Percentiles rank a stretch among this genome's conserved stretches.
Conservation (phyloP, 1,140 invertebrate genomes). For the Bradysia coprophila region DNA sequence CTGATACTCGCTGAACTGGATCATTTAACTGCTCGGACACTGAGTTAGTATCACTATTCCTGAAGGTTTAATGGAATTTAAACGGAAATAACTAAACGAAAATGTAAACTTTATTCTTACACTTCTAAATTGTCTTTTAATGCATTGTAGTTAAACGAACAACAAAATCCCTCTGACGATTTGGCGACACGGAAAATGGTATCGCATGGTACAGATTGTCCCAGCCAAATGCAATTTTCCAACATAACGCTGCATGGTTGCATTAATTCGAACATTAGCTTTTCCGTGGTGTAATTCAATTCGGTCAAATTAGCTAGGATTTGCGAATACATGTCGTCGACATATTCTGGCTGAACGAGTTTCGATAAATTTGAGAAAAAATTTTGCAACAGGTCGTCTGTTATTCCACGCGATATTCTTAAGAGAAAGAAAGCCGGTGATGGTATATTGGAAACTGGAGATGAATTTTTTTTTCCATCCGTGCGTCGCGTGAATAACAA, state of each 20-base stretch:
- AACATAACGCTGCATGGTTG: conserved; percentile 15
- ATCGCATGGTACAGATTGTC: conserved; percentile 12
- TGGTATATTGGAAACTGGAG: no score
- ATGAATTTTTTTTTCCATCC: no score
- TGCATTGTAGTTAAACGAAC: conserved; percentile 15
- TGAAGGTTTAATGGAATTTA: neutral
- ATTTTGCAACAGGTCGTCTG: neutral
- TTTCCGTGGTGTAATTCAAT: neutral
- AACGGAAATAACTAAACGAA: neutral
- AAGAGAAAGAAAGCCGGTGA: no score
- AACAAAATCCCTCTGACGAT: conserved; percentile 17
- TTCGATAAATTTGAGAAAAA: neutral
- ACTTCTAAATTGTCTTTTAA: neutral
- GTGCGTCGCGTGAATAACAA: no score
- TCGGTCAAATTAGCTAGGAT: conserved; percentile 1
- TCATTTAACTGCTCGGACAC: neutral
- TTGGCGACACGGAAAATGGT: conserved; percentile 16
- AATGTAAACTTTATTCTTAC: neutral
- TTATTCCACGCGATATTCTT: no score
- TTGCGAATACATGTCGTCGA: neutral
- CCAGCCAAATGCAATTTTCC: conserved; percentile 15
- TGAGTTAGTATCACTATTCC: neutral
- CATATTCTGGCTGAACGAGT: neutral
- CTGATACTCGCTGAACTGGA: conserved; percentile 7
- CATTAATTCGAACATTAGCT: conserved; percentile 10